Percentiles rank a stretch among this genome's conserved stretches.
Evolutionary conservation across 2,797 vertebrate species (phyloP).

Genomic region (Halcyon smyrnensis): DNA sequence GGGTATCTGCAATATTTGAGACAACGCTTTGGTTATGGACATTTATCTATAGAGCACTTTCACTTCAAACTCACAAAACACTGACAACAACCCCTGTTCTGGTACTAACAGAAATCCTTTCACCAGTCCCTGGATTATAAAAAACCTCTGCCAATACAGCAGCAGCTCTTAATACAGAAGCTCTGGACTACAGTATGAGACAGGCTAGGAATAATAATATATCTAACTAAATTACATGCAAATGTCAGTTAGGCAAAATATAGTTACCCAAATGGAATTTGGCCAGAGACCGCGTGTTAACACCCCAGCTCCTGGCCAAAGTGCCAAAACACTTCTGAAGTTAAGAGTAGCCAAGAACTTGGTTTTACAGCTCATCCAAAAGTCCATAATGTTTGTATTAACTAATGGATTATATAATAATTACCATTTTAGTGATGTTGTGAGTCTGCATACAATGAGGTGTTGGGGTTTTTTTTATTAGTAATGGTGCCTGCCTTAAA

Average conservation of each 20-base stretch:
- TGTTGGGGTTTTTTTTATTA: neutral
- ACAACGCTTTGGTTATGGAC: neutral
- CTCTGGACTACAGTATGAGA: neutral
- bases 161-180: neutral
- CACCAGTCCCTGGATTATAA: neutral
- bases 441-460: neutral
- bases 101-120: neutral
- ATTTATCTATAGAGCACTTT: slow-evolving; percentile 15
- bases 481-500: neutral
- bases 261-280: neutral
- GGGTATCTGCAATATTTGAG: neutral
- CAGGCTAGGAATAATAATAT: slow-evolving; percentile 5
- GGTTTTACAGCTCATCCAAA: slow-evolving; percentile 16
- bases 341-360: neutral
- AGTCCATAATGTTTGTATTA: neutral
- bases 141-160: neutral
- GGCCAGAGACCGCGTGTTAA: neutral
- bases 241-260: slow-evolving; percentile 23
- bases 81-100: neutral
- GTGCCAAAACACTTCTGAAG: neutral
- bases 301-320: neutral
- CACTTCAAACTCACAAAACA: neutral
- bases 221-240: neutral
- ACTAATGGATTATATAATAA: neutral
- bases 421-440: neutral